Evolutionary conservation across 2,888 invertebrate genomes (phyloP).

Genomic region (Eudasyphora cyanicolor): DNA sequence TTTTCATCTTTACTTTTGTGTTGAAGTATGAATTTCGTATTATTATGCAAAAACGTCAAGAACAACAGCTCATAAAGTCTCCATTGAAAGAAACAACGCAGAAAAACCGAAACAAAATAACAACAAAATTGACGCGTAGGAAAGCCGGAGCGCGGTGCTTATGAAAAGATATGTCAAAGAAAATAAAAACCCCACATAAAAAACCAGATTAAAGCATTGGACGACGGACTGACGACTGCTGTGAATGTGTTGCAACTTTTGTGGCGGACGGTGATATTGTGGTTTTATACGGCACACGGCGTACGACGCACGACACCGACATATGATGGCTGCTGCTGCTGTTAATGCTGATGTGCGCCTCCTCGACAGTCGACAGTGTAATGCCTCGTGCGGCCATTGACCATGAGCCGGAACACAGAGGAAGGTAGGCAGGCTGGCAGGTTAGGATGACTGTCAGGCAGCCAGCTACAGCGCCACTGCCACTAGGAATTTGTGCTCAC

Average conservation of each 20-base stretch:
- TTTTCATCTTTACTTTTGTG: background rate
- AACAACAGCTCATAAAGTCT: background rate
- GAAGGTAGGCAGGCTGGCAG: conserved; percentile 19
- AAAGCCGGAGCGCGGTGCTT: conserved; percentile 2
- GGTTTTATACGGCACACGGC: background rate
- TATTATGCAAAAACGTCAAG: background rate
- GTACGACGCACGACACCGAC: too few relatives aligned
- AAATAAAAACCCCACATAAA: background rate
- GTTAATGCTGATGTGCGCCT: too few relatives aligned
- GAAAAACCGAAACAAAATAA: background rate
- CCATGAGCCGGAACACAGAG: conserved; percentile 71
- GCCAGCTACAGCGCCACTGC: background rate
- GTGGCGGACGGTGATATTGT: background rate
- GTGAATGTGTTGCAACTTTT: conserved; percentile 10
- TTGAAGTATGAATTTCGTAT: background rate
- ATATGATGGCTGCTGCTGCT: too few relatives aligned
- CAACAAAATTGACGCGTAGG: background rate
- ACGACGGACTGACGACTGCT: too few relatives aligned
- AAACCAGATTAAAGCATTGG: conserved; percentile 16
- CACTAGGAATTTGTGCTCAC: background rate
- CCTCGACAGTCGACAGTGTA: conserved; percentile 64
- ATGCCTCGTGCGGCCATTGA: conserved; percentile 77
- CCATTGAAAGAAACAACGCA: background rate
- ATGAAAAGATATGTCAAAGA: background rate
- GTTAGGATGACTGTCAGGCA: conserved; percentile 1